Conservation (phyloP, 2,797 vertebrate species). For the Pachyuromys duprasi region DNA sequence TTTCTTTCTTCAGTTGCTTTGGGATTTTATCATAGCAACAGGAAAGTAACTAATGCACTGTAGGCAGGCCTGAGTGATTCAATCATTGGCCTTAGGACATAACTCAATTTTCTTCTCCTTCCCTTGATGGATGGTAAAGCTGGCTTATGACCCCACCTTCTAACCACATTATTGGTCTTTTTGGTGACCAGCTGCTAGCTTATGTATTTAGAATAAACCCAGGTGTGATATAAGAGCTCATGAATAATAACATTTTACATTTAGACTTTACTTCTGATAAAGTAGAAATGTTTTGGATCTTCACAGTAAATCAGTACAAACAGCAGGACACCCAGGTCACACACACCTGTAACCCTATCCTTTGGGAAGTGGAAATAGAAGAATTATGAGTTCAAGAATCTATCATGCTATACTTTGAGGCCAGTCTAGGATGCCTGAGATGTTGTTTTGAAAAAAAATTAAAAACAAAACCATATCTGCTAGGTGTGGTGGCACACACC, state of each 20-base stretch:
- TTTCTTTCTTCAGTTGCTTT: not conserved
- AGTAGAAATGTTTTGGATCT: conserved; percentile 25
- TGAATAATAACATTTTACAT: not conserved
- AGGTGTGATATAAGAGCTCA: not conserved
- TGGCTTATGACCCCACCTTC: conserved; percentile 6
- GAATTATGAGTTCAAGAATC: not conserved
- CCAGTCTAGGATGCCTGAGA: not conserved
- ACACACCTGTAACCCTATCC: not conserved
- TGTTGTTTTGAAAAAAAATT: not conserved
- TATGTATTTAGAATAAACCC: conserved; percentile 11
- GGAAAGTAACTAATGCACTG: not conserved
- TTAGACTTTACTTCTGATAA: not conserved
- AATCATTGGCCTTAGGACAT: not conserved
- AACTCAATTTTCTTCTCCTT: not conserved
- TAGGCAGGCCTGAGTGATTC: not conserved
- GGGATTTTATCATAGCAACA: not conserved
- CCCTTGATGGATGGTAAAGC: not conserved
- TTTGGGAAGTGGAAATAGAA: not conserved
- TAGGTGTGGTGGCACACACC: not conserved
- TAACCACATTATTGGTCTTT: not conserved
- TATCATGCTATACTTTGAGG: not conserved
- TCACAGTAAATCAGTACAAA: conserved; percentile 29
- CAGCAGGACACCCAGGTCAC: not conserved
- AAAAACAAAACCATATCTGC: not conserved
- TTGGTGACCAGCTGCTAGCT: not conserved